phyloP scores from a whole-genome alignment of 2,888 invertebrate species.

The Eledona agricola region DNA sequence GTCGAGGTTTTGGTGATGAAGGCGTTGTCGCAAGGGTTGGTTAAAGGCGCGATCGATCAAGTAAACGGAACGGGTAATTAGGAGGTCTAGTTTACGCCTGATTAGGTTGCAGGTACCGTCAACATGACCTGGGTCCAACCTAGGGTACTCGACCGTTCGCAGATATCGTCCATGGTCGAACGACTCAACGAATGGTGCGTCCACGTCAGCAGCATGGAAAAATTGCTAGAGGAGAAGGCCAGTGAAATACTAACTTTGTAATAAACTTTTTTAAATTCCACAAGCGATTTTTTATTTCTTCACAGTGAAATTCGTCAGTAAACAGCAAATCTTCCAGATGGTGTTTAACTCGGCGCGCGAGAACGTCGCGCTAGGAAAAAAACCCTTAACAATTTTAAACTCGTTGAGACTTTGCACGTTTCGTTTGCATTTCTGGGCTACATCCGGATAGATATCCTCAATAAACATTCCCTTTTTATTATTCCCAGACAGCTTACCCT shows the following conservation, averaged over 20 bases:
- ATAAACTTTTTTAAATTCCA: constrained; percentile 47
- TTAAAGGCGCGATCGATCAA: constrained; percentile 95
- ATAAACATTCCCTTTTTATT: too few relatives aligned
- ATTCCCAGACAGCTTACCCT: too few relatives aligned
- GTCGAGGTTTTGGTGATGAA: constrained; percentile 98
- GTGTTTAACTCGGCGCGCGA: not conserved
- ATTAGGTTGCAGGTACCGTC: constrained; percentile 67
- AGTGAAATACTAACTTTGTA: constrained; percentile 78
- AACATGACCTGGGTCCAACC: constrained; percentile 90
- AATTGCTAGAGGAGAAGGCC: constrained; percentile 77
- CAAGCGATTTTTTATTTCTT: too few relatives aligned
- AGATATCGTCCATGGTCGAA: constrained; percentile 77
- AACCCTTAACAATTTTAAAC: constrained; percentile 8
- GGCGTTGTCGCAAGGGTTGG: constrained; percentile 92
- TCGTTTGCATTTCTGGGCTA: too few relatives aligned
- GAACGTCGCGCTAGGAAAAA: constrained; percentile 1
- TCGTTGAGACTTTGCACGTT: constrained; percentile 6
- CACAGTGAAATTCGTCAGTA: not conserved
- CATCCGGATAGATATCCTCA: too few relatives aligned
- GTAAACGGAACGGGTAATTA: constrained; percentile 63
- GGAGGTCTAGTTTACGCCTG: constrained; percentile 8
- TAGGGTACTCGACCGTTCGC: constrained; percentile 74
- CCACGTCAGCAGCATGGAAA: constrained; percentile 78
- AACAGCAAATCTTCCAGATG: constrained; percentile 9
- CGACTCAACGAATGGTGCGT: constrained; percentile 77